A percentile compares a stretch with the other conserved stretches of the same genome.
phyloP scores from a whole-genome alignment of 2,888 invertebrate genomes.

The Nesidiocoris tenuis region DNA sequence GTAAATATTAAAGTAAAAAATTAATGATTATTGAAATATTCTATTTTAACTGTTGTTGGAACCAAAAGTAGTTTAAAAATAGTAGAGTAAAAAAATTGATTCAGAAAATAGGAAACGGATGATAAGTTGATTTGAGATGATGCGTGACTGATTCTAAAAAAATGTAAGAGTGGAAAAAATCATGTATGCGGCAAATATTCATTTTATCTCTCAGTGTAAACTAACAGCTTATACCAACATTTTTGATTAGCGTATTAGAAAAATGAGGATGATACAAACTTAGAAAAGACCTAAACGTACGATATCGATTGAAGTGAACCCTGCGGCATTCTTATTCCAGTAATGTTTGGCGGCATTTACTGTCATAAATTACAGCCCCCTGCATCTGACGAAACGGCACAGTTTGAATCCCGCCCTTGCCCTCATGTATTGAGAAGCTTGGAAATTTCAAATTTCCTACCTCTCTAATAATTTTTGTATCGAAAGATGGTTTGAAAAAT shows the following conservation, averaged over 20 bases:
- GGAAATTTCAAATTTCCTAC: too few relatives aligned
- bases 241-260: conserved; percentile 46
- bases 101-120: conserved; percentile 45
- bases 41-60: conserved; percentile 51
- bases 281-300: conserved; percentile 43
- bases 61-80: conserved; percentile 50
- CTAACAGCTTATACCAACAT: conserved; percentile 48
- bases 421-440: too few relatives aligned
- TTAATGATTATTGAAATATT: conserved; percentile 49
- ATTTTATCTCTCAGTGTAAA: conserved; percentile 46
- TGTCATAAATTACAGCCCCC: too few relatives aligned
- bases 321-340: too few relatives aligned
- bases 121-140: conserved; percentile 44
- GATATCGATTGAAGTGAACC: not conserved
- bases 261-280: conserved; percentile 24
- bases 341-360: too few relatives aligned
- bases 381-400: too few relatives aligned
- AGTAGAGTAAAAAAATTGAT: conserved; percentile 20
- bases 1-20: conserved; percentile 48
- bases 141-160: conserved; percentile 48
- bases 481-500: too few relatives aligned
- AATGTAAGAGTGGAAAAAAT: not conserved
- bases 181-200: conserved; percentile 19
- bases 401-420: too few relatives aligned
- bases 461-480: too few relatives aligned